phyloP scores from a whole-genome alignment of 2,113 vertebrate genomes.

The Nycticryphes semicollaris region DNA sequence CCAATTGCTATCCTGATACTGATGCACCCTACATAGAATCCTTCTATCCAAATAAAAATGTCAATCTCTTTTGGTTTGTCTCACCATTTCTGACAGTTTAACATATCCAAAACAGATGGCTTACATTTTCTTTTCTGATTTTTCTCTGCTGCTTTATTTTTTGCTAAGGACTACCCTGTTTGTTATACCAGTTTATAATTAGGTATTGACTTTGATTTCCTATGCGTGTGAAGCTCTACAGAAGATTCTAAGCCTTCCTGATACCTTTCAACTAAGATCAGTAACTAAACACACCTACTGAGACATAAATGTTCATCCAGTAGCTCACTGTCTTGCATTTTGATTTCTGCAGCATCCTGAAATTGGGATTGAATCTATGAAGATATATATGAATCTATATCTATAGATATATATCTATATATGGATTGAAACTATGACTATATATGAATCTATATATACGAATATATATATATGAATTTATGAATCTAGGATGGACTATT shows the following conservation, averaged over 20 bases:
- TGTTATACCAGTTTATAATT: neutral
- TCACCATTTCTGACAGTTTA: neutral
- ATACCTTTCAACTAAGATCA: neutral
- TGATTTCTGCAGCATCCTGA: neutral
- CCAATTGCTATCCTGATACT: neutral
- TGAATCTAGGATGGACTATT: neutral
- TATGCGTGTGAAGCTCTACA: neutral
- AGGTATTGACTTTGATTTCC: neutral
- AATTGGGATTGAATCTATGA: neutral
- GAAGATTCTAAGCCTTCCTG: neutral
- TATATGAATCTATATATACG: too few species aligned
- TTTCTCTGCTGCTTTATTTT: neutral
- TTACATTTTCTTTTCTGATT: neutral
- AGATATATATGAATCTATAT: too few species aligned
- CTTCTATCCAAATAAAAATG: neutral
- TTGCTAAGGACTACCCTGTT: neutral
- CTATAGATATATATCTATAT: too few species aligned
- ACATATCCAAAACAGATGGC: neutral
- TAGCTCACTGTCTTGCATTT: neutral
- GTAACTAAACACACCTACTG: neutral
- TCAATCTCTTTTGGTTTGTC: neutral
- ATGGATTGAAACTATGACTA: too few species aligned
- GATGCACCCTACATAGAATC: neutral
- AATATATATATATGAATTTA: too few species aligned
- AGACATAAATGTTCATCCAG: neutral